Conservation (phyloP, 2,797 vertebrate genomes). For the Chloroceryle inda region DNA sequence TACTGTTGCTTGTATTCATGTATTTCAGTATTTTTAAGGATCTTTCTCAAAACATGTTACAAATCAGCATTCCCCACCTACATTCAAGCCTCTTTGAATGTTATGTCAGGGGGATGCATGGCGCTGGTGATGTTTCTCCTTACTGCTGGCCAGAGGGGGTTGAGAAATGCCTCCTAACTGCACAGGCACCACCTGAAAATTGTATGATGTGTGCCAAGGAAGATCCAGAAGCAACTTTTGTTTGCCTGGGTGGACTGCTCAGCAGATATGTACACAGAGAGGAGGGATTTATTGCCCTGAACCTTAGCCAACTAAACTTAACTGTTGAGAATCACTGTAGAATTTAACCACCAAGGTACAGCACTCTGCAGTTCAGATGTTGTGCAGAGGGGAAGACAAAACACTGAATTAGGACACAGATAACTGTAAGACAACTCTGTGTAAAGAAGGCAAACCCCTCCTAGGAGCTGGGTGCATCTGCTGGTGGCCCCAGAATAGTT, state of each 20-base stretch:
- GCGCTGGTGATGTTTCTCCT: not conserved
- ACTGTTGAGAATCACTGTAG: not conserved
- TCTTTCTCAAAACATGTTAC: not conserved
- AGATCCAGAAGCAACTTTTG: not conserved
- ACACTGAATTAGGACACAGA: not conserved
- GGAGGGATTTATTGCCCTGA: not conserved
- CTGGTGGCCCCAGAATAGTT: not conserved
- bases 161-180: not conserved
- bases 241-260: not conserved
- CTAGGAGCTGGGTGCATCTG: not conserved
- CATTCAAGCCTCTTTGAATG: not conserved
- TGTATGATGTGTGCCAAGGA: not conserved
- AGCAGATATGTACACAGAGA: not conserved
- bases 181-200: not conserved
- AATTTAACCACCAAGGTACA: not conserved
- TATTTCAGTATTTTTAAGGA: not conserved
- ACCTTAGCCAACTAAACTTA: not conserved
- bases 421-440: not conserved
- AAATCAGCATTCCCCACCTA: not conserved
- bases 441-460: not conserved
- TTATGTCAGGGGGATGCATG: fast-evolving
- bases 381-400: not conserved
- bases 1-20: not conserved
- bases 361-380: not conserved
- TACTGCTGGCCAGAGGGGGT: not conserved